Evolutionary conservation across 2,888 invertebrate genomes (phyloP), one percentile per base, ranked within the genome.

Genomic region (Dynastes tityus): DNA sequence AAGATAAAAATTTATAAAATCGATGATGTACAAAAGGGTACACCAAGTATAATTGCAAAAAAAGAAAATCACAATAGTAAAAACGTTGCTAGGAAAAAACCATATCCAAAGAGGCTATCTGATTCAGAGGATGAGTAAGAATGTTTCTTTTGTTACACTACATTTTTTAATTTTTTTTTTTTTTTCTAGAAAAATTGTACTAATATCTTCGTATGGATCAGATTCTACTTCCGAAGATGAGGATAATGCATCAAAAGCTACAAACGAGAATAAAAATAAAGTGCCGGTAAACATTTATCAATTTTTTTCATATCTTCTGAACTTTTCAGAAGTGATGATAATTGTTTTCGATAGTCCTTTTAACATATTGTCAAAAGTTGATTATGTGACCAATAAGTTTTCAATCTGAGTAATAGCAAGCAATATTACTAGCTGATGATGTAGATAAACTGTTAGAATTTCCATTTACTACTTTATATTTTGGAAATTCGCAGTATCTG

Each of bases 171-270:
- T 27, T 22, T 27, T 27, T 58, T 1, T 61, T 45, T 45, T 45
- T 45, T 40, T 81, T 81, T 87, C 87, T 71, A 91, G 91, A 74
- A 91, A 90, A 89, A 91, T 91, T 82, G 91, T 91, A 83, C 88
- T 92, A 85, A 91, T 92, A 81, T 90, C 91, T 4, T 91, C 91
- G 0, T 92, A 90, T 83, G 90, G 90, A n/a, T 90, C 89, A 61
- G 90, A 90, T 79, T 87, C 89, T 11, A 89, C 89, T 76, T 87
- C 87, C 40, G 88, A 88, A 80, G 85, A 84, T 58, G 90, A 90
- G 45, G 88, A 86, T 37, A 55, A 58, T n/a, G 40, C 40, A 55
- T 22, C 16, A 61, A 45, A 51, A 63, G 13, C 22, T 0, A 29
- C 1, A 27, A 58, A 37, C 2, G 45, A 37, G 29, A 27, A 55